phyloP scores from a whole-genome alignment of 1,140 invertebrate genomes.

The Pseudachorutes palmiensis region DNA sequence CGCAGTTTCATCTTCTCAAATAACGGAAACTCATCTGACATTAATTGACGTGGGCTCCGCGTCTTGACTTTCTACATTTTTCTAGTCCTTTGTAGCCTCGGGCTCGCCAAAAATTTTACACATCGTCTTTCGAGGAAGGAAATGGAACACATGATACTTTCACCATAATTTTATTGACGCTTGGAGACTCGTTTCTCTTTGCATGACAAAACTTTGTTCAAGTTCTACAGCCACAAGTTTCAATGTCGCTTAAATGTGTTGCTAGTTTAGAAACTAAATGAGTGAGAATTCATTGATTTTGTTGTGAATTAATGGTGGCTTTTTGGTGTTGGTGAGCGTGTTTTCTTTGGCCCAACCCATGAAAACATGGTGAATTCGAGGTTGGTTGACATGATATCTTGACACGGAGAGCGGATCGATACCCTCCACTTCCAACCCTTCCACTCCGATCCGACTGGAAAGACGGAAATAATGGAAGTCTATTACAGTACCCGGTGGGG shows the following conservation, averaged over 20 bases:
- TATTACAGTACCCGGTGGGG: neutral
- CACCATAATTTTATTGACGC: neutral
- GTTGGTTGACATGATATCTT: constrained; percentile 8
- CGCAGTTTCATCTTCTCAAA: neutral
- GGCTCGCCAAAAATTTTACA: too few species aligned
- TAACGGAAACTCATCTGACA: neutral
- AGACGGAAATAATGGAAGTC: constrained; percentile 6
- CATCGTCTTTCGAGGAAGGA: too few species aligned
- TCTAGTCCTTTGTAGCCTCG: too few species aligned
- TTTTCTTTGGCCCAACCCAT: neutral
- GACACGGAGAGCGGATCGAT: constrained; percentile 6
- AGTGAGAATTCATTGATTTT: too few species aligned
- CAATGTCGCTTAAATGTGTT: neutral
- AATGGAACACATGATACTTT: too few species aligned
- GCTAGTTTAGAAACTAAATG: too few species aligned
- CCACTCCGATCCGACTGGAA: too few species aligned
- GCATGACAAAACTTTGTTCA: neutral
- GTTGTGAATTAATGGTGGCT: too few species aligned
- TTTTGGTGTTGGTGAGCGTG: neutral
- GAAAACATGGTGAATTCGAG: constrained; percentile 2
- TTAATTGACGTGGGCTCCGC: neutral
- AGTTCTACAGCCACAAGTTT: neutral
- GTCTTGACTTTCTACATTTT: neutral
- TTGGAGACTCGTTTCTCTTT: neutral
- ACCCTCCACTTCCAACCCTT: neutral